Conservation (phyloP, 92 coral and sea anemone species). For the Epizoanthus illoricatus region DNA sequence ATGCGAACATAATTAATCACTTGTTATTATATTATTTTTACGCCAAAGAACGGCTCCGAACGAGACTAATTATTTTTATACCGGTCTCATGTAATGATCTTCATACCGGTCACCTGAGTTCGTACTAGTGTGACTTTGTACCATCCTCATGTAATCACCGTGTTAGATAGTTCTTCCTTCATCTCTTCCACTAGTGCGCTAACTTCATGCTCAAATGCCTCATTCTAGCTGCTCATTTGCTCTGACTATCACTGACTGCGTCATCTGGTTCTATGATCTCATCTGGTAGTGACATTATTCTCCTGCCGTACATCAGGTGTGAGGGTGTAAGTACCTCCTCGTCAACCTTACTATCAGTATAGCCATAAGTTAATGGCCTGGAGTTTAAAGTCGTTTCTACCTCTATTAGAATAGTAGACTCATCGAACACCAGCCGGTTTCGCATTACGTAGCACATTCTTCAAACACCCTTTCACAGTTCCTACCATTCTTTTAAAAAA, state of each 20-base stretch:
- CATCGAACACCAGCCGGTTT: conserved; percentile 29
- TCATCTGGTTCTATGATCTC: not conserved
- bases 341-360: conserved; percentile 29
- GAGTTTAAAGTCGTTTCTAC: conserved; percentile 44
- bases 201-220: not conserved
- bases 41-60: no score
- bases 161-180: not conserved
- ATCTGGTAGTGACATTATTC: not conserved
- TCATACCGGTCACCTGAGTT: no score
- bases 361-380: conserved; percentile 43
- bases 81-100: no score
- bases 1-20: no score
- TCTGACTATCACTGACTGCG: not conserved
- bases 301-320: conserved; percentile 41
- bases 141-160: no score
- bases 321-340: conserved; percentile 37
- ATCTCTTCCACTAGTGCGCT: not conserved
- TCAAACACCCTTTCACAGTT: conserved; percentile 33
- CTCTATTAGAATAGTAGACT: conserved; percentile 26
- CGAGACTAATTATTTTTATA: no score
- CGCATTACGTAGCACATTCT: conserved; percentile 44
- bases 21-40: no score
- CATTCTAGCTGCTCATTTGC: not conserved
- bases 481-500: conserved; percentile 45
- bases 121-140: no score